These are phyloP conservation scores for Villa cingulata DNA, from an alignment of 2,888 invertebrate genomes.

Conservation along the genomic window DNA sequence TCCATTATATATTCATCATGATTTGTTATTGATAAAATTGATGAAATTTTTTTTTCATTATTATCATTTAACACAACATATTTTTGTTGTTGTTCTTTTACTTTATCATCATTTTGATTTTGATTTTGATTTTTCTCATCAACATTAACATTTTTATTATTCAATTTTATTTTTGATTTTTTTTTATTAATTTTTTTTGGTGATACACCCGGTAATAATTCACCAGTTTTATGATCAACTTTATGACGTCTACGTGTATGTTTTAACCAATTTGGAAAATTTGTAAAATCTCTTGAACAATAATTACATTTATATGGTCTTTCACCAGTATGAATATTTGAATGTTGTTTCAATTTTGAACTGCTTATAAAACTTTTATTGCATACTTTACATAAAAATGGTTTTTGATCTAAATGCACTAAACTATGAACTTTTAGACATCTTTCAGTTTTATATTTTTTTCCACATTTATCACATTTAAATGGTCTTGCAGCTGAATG, in stretches of 20 bases:
- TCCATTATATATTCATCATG: slow-evolving; percentile 35
- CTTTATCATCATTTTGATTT: slow-evolving; percentile 16
- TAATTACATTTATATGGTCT: slow-evolving; percentile 45
- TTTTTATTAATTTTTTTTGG: slow-evolving; percentile 22
- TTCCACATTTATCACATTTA: slow-evolving; percentile 35
- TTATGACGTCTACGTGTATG: slow-evolving; percentile 44
- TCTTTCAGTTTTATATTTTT: slow-evolving; percentile 42
- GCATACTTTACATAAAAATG: slow-evolving; percentile 41
- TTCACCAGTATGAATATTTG: slow-evolving; percentile 44
- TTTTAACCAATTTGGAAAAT: slow-evolving; percentile 46
- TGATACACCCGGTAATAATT: slow-evolving; percentile 32
- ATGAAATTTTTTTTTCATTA: background rate
- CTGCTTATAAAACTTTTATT: slow-evolving; percentile 44
- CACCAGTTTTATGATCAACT: slow-evolving; percentile 36
- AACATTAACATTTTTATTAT: slow-evolving; percentile 10
- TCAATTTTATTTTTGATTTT: too few species aligned
- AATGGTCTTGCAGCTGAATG: slow-evolving; percentile 33
- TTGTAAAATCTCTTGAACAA: slow-evolving; percentile 44
- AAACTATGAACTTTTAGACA: slow-evolving; percentile 43
- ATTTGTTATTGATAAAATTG: slow-evolving; percentile 25
- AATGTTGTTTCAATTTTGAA: slow-evolving; percentile 45
- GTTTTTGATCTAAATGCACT: slow-evolving; percentile 41
- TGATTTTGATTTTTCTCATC: slow-evolving; percentile 12
- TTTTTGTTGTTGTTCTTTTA: background rate
- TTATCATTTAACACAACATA: too few species aligned